A percentile compares a stretch with the other conserved stretches of the same genome.
phyloP scores from a whole-genome alignment of 2,888 invertebrate genomes.

The Apodemia zela region DNA sequence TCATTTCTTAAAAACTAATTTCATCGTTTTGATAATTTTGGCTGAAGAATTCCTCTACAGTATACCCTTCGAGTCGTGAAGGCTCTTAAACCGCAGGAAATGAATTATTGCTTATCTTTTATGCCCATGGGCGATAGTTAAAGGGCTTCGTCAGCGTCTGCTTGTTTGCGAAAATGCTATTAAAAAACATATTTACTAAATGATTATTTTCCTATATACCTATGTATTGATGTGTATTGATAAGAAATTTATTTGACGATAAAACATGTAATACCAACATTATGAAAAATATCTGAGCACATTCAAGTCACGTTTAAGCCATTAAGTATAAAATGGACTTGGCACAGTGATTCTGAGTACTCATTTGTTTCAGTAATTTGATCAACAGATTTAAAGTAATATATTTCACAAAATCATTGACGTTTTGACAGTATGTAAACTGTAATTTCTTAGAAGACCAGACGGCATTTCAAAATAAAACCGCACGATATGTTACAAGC shows the following conservation, averaged over 20 bases:
- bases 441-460: constrained; percentile 16
- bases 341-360: constrained; percentile 30
- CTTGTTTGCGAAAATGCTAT: too few species aligned
- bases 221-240: too few species aligned
- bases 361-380: constrained; percentile 32
- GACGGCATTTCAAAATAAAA: constrained; percentile 22
- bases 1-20: too few species aligned
- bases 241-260: background rate
- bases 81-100: too few species aligned
- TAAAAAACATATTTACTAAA: too few species aligned
- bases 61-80: too few species aligned
- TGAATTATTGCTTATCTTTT: too few species aligned
- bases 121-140: too few species aligned
- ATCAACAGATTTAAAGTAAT: constrained; percentile 32
- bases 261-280: background rate
- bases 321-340: constrained; percentile 24
- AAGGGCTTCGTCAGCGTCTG: too few species aligned
- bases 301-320: constrained; percentile 25
- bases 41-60: too few species aligned
- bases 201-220: too few species aligned
- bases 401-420: constrained; percentile 22
- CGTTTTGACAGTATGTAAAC: constrained; percentile 10
- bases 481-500: constrained; percentile 18
- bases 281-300: constrained; percentile 16
- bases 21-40: too few species aligned